Evolutionary conservation across 2,113 vertebrate species (phyloP), one percentile per base, ranked within the genome.

Genomic region (Xerus inauris): DNA sequence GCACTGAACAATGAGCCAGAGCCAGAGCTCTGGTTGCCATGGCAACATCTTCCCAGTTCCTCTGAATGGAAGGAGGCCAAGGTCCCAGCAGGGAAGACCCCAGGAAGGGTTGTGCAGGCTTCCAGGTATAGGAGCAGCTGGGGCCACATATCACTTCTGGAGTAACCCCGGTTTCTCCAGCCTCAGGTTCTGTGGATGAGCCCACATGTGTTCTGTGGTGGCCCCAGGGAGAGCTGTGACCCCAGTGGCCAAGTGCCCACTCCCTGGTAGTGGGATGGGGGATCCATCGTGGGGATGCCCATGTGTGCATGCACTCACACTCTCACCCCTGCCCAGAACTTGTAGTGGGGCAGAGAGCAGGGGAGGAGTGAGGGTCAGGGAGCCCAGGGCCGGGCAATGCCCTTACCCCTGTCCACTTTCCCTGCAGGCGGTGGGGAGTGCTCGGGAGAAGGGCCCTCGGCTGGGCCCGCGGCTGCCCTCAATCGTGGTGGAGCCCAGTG

Each of bases 401-500:
- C 64, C 35, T 85, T 59, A 86, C 8, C 6, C 28, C 57, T 40
- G 26, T 30, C 32, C 24, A 3, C 19, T n/a, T 14, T n/a, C 67
- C 86, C 40, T 22, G 8, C 28, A 97, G 97, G 93, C 81, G 19
- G 35, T 0, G 0, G 71, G 2, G 4, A 38, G 87, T 1, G 9
- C 84, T 77, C 0, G 7, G 89, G 91, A 95, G 90, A 84, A 97
- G 93, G 92, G 71, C n/a, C 40, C 82, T 51, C 5, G 14, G 13
- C 85, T 96, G 80, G 92, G 82, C 89, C 97, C n/a, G 22, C 87
- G 82, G 17, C 96, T 97, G 84, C 98, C 98, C 0, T 98, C 98
- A 0, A 97, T 98, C 0, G 77, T 98, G 76, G 97, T 98, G 87
- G 98, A 97, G 19, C 95, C 97, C 64, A 97, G 69, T 0, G 84